Conservation (phyloP, 1,140 invertebrate species). For the Micrasema minimum region DNA sequence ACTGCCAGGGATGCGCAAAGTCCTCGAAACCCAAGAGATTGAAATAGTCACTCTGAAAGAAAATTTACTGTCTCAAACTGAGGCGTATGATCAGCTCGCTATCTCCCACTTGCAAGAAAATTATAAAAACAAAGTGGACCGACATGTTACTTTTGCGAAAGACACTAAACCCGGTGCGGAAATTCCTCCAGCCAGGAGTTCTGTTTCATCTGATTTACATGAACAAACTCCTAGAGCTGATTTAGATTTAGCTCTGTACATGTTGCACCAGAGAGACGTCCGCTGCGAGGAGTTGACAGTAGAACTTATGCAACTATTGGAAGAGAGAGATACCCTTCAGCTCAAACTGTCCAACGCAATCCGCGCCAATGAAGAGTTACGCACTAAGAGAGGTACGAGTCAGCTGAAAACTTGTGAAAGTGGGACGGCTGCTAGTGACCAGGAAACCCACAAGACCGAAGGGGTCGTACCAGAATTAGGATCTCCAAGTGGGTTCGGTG, state of each 20-base stretch:
- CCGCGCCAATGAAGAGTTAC: slow-evolving; percentile 74
- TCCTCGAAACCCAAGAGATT: slow-evolving; percentile 73
- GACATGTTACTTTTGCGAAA: slow-evolving; percentile 61
- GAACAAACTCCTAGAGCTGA: slow-evolving; percentile 68
- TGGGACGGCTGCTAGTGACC: not conserved
- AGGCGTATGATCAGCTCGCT: slow-evolving; percentile 66
- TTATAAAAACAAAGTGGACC: slow-evolving; percentile 40
- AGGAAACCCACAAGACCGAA: not conserved
- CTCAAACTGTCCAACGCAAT: slow-evolving; percentile 83
- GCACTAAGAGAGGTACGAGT: slow-evolving; percentile 56
- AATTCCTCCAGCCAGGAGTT: slow-evolving; percentile 45
- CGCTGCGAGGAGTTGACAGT: slow-evolving; percentile 89
- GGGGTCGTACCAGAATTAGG: not conserved
- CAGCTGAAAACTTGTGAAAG: slow-evolving; percentile 21
- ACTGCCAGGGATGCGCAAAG: slow-evolving; percentile 66
- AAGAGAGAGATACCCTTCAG: slow-evolving; percentile 86
- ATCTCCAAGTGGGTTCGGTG: not conserved
- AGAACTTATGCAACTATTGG: slow-evolving; percentile 83
- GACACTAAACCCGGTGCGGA: slow-evolving; percentile 55
- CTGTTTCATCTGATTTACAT: slow-evolving; percentile 26
- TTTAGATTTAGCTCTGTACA: slow-evolving; percentile 84
- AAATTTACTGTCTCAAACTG: slow-evolving; percentile 70
- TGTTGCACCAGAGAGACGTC: slow-evolving; percentile 88
- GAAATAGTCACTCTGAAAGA: slow-evolving; percentile 75
- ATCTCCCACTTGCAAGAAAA: slow-evolving; percentile 55